These are phyloP conservation scores for Piaya cayana DNA, from an alignment of 2,113 vertebrate genomes.

Conservation along the genomic window DNA sequence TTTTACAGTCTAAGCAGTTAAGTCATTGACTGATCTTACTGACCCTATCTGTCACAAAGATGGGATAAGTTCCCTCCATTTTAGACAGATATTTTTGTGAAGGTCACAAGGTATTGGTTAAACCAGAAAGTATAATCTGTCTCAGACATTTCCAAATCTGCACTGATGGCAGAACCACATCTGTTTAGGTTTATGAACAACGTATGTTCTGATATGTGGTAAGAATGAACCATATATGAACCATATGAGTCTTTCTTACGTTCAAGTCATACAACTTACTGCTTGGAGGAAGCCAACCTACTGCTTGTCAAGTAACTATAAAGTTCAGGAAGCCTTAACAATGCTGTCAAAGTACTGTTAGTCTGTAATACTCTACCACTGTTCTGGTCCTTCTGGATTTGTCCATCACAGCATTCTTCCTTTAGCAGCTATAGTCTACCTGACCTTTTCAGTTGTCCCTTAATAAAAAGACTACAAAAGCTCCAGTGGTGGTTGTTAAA, in stretches of 20 bases:
- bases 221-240: not conserved
- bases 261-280: not conserved
- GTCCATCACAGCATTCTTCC: not conserved
- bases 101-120: not conserved
- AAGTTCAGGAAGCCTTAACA: not conserved
- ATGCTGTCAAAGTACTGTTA: not conserved
- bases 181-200: not conserved
- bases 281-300: not conserved
- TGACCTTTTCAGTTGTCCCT: not conserved
- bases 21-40: not conserved
- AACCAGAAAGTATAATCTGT: not conserved
- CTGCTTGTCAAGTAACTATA: not conserved
- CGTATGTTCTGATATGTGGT: not conserved
- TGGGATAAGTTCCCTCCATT: fast-evolving
- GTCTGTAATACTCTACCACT: not conserved
- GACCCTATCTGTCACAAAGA: not conserved
- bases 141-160: not conserved
- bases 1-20: not conserved
- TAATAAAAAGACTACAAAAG: not conserved
- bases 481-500: not conserved
- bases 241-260: not conserved
- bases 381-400: not conserved
- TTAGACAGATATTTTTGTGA: not conserved
- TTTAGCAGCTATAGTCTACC: not conserved
- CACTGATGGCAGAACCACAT: not conserved